These are phyloP conservation scores for Macrobrachium rosenbergii DNA, from an alignment of 1,140 invertebrate genomes.

Conservation along the genomic window DNA sequence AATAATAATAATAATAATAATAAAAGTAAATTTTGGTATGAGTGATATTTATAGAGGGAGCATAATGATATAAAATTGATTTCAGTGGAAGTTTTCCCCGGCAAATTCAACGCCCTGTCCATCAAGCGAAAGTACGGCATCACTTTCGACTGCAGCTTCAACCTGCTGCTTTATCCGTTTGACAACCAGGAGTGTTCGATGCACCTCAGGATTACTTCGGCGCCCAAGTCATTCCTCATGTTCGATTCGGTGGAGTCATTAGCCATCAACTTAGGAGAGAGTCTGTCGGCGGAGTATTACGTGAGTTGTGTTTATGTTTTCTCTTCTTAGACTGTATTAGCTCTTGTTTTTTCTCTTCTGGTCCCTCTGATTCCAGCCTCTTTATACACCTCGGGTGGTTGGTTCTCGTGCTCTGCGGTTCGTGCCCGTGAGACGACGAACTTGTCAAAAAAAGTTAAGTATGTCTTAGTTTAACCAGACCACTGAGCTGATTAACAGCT, in stretches of 20 bases:
- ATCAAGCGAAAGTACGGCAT: slow-evolving; percentile 35
- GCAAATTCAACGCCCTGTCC: background rate
- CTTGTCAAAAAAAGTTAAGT: no score
- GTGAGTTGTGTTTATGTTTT: slow-evolving; percentile 4
- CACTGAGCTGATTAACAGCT: no score
- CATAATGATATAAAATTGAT: background rate
- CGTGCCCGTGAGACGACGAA: no score
- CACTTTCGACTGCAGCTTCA: slow-evolving; percentile 21
- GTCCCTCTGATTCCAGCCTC: no score
- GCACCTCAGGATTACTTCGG: slow-evolving; percentile 43
- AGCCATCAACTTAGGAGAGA: slow-evolving; percentile 24
- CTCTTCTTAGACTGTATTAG: background rate
- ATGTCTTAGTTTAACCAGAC: no score
- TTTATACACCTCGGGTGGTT: no score
- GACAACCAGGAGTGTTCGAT: slow-evolving; percentile 42
- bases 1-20: no score
- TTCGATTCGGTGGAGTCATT: slow-evolving; percentile 3
- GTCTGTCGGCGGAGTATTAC: slow-evolving; percentile 31
- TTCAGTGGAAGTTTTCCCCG: slow-evolving; percentile 31
- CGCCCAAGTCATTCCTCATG: slow-evolving; percentile 35
- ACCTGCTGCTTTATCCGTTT: slow-evolving; percentile 41
- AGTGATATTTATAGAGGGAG: background rate
- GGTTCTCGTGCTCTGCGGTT: no score
- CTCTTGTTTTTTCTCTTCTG: no score
- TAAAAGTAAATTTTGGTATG: no score